These are phyloP conservation scores for Anoplolepis gracilipes DNA, from an alignment of 1,140 invertebrate species.

Conservation along the genomic window DNA sequence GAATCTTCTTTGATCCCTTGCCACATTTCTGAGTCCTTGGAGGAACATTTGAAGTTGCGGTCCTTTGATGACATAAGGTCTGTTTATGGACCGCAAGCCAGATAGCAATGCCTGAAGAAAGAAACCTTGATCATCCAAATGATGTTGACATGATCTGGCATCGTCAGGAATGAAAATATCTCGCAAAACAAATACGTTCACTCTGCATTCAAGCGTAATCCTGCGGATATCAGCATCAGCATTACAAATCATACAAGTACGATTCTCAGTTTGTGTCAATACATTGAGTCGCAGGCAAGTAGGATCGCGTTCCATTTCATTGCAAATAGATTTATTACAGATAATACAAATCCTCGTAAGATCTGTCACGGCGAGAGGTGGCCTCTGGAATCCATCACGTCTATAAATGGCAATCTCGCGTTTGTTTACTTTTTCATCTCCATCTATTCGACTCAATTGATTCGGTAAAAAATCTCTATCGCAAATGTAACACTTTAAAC, in stretches of 20 bases:
- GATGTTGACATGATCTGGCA: not conserved
- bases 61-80: not conserved
- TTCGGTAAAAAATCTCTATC: not conserved
- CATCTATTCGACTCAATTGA: slow-evolving; percentile 1
- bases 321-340: not conserved
- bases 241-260: not conserved
- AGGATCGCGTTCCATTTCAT: not conserved
- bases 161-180: not conserved
- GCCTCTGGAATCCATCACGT: slow-evolving; percentile 5
- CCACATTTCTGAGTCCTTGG: not conserved
- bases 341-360: not conserved
- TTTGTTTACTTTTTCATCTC: slow-evolving; percentile 6
- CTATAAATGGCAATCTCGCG: not conserved
- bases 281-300: not conserved
- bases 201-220: not conserved
- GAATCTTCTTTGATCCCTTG: not conserved
- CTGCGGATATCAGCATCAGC: not conserved
- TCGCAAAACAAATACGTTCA: not conserved
- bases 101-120: not conserved
- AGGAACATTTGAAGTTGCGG: not conserved
- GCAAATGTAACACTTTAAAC: not conserved
- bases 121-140: not conserved
- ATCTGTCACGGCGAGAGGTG: not conserved
- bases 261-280: not conserved
- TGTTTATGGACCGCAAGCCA: not conserved